A percentile compares a stretch with the other conserved stretches of the same genome.
phyloP scores from a whole-genome alignment of 1,140 invertebrate species.

The Polypedilum pembai region DNA sequence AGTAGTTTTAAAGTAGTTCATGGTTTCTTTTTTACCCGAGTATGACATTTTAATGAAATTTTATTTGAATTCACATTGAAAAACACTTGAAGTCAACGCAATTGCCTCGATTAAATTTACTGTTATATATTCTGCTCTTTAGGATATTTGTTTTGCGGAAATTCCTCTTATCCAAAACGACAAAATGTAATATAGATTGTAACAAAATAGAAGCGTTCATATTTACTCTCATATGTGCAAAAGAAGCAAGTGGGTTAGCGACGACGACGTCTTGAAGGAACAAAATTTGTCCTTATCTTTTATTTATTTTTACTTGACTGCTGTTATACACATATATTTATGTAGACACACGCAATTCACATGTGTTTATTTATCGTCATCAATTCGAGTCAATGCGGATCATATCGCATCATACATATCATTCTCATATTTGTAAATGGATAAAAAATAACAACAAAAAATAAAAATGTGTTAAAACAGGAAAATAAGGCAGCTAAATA shows the following conservation, averaged over 20 bases:
- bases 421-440: not conserved
- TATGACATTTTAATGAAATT: too few species aligned
- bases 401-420: not conserved
- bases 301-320: conserved; percentile 13
- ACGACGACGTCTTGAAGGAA: not conserved
- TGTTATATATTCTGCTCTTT: not conserved
- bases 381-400: not conserved
- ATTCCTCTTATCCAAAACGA: not conserved
- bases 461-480: too few species aligned
- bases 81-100: too few species aligned
- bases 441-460: too few species aligned
- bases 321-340: not conserved
- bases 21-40: too few species aligned
- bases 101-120: too few species aligned
- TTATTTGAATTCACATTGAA: too few species aligned
- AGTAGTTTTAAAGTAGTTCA: too few species aligned
- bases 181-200: conserved; percentile 12
- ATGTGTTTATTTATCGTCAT: conserved; percentile 19
- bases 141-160: not conserved
- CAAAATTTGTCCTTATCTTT: conserved; percentile 5
- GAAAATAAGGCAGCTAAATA: too few species aligned
- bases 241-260: too few species aligned
- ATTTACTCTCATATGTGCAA: too few species aligned
- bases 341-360: not conserved
- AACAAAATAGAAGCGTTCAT: not conserved